phyloP scores from a whole-genome alignment of 1,140 invertebrate genomes.

The Ceratosolen fusciceps region DNA sequence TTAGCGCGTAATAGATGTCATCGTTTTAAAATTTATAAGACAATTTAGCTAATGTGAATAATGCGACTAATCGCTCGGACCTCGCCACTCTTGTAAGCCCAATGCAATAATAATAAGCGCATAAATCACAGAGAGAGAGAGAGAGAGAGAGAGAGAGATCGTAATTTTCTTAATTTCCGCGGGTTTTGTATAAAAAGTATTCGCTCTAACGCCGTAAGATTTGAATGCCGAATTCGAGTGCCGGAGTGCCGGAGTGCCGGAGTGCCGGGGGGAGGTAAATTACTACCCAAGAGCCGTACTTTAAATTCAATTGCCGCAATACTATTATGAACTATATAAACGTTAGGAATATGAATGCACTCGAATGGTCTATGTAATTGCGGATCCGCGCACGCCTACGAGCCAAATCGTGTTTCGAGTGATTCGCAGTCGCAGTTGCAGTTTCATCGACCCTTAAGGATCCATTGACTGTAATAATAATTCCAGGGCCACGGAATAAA shows the following conservation, averaged over 20 bases:
- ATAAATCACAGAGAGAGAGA: neutral
- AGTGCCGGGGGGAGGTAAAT: too few species aligned
- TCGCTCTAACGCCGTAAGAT: neutral
- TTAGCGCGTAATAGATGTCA: too few species aligned
- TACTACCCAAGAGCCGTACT: slow-evolving; percentile 8
- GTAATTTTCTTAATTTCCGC: neutral
- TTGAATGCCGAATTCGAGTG: neutral
- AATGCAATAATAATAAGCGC: too few species aligned
- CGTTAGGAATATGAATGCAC: slow-evolving; percentile 13
- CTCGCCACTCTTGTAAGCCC: too few species aligned
- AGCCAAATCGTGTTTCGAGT: slow-evolving; percentile 16
- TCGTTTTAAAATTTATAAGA: too few species aligned
- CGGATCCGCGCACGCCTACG: slow-evolving; percentile 2
- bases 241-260: too few species aligned
- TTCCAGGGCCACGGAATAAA: too few species aligned
- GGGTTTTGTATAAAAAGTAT: neutral
- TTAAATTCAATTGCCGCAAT: slow-evolving; percentile 10
- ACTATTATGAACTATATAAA: slow-evolving; percentile 28
- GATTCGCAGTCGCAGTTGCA: slow-evolving; percentile 22
- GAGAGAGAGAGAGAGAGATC: neutral
- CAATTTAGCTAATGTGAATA: too few species aligned
- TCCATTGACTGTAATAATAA: slow-evolving; percentile 22
- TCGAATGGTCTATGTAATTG: slow-evolving; percentile 32
- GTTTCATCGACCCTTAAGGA: slow-evolving; percentile 29
- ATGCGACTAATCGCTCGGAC: too few species aligned